Conservation (phyloP, 2,797 vertebrate genomes). For the Enteromius radiatus region DNA sequence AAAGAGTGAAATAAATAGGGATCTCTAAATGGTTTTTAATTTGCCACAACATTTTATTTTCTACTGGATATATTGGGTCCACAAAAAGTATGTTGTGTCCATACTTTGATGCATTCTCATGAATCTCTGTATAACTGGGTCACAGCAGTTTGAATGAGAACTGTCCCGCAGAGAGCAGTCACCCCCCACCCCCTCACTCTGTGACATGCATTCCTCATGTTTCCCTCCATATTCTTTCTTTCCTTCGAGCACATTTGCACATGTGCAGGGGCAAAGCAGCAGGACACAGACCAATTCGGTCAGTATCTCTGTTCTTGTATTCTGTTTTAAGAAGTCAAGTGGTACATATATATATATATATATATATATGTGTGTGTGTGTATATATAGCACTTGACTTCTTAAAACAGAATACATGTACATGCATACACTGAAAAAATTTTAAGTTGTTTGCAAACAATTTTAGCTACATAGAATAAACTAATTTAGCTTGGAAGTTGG, state of each 20-base stretch:
- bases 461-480: too few species aligned
- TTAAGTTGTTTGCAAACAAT: too few species aligned
- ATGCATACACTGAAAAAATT: too few species aligned
- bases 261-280: background rate
- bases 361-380: too few species aligned
- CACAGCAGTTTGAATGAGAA: conserved; percentile 14
- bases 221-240: conserved; percentile 31
- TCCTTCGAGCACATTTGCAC: background rate
- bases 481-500: too few species aligned
- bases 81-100: background rate
- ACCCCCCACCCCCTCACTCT: background rate
- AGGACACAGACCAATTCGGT: background rate
- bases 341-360: too few species aligned
- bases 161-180: background rate
- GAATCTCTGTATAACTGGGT: background rate
- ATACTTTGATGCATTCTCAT: background rate
- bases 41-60: background rate
- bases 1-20: background rate
- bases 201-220: conserved; percentile 10
- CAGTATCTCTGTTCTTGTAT: background rate
- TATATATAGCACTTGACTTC: too few species aligned
- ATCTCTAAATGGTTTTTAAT: background rate
- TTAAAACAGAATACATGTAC: too few species aligned
- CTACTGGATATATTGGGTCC: background rate
- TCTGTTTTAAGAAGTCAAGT: background rate